Conservation (phyloP, 2,888 invertebrate genomes). For the Eupithecia centaureata region DNA sequence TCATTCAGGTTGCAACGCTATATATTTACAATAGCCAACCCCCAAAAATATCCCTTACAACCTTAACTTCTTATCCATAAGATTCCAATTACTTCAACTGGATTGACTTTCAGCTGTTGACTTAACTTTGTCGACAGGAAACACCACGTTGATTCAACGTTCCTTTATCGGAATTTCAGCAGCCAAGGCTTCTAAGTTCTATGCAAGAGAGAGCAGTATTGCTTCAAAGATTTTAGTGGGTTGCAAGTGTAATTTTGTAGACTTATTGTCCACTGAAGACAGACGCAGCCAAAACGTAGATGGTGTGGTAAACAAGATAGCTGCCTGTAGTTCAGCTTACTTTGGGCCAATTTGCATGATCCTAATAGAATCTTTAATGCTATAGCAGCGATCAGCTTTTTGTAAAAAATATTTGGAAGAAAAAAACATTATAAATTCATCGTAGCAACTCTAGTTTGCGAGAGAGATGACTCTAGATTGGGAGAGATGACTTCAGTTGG, state of each 20-base stretch:
- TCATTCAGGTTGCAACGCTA: constrained; percentile 57
- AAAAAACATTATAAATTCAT: too few relatives aligned
- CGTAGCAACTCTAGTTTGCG: too few relatives aligned
- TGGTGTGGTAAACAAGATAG: constrained; percentile 53
- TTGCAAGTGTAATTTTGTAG: constrained; percentile 34
- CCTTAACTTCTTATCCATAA: constrained; percentile 18
- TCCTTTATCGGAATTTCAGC: constrained; percentile 10
- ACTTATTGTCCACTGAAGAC: constrained; percentile 51
- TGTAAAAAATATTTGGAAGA: too few relatives aligned
- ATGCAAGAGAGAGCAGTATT: constrained; percentile 30
- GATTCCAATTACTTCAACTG: constrained; percentile 29
- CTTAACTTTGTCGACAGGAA: constrained; percentile 34
- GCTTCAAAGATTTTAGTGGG: background rate
- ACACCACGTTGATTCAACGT: constrained; percentile 24
- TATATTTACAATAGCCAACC: constrained; percentile 43
- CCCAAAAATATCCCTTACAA: constrained; percentile 21
- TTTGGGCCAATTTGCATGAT: constrained; percentile 51
- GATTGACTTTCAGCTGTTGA: constrained; percentile 14
- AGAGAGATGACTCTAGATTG: too few relatives aligned
- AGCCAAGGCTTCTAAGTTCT: constrained; percentile 23
- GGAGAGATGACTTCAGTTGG: too few relatives aligned
- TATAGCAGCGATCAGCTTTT: background rate
- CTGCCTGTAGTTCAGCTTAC: constrained; percentile 46
- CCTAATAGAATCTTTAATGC: constrained; percentile 36
- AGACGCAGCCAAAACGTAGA: constrained; percentile 50